phyloP scores from a whole-genome alignment of 2,888 invertebrate genomes.

The Synergus laeviventris region DNA sequence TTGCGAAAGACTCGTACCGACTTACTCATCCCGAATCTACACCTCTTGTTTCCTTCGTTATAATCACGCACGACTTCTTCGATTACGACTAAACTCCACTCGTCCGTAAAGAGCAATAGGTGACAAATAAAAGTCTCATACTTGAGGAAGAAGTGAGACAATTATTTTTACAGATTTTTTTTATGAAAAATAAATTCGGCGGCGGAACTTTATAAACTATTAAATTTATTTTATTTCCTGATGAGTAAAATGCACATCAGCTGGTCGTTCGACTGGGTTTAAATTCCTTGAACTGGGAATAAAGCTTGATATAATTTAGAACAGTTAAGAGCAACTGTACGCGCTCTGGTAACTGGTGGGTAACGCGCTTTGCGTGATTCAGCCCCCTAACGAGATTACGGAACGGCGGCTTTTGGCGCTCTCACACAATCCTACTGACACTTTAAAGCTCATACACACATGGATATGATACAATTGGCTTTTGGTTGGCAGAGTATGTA shows the following conservation, averaged over 20 bases:
- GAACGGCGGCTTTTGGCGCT: constrained; percentile 63
- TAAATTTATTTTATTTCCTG: background rate
- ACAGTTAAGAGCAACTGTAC: constrained; percentile 70
- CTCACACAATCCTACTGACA: constrained; percentile 61
- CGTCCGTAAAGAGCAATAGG: background rate
- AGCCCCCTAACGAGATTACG: constrained; percentile 72
- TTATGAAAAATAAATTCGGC: too few relatives aligned
- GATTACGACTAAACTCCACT: constrained; percentile 7
- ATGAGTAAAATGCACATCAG: background rate
- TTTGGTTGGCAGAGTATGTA: constrained; percentile 49
- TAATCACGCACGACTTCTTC: constrained; percentile 12
- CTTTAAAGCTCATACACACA: constrained; percentile 46
- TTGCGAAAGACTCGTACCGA: constrained; percentile 48
- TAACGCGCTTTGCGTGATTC: constrained; percentile 72
- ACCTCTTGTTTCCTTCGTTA: constrained; percentile 43
- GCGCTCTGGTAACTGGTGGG: constrained; percentile 60
- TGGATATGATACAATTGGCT: constrained; percentile 60
- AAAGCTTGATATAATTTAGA: constrained; percentile 74
- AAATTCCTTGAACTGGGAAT: constrained; percentile 47
- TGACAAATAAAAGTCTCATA: too few relatives aligned
- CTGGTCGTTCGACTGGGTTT: background rate
- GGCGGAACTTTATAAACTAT: background rate
- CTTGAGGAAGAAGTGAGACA: too few relatives aligned
- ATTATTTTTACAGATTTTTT: too few relatives aligned
- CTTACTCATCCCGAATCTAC: constrained; percentile 49